Percentiles rank a stretch among this genome's conserved stretches.
phyloP scores from a whole-genome alignment of 2,888 invertebrate species.

The Hymenopus coronatus region DNA sequence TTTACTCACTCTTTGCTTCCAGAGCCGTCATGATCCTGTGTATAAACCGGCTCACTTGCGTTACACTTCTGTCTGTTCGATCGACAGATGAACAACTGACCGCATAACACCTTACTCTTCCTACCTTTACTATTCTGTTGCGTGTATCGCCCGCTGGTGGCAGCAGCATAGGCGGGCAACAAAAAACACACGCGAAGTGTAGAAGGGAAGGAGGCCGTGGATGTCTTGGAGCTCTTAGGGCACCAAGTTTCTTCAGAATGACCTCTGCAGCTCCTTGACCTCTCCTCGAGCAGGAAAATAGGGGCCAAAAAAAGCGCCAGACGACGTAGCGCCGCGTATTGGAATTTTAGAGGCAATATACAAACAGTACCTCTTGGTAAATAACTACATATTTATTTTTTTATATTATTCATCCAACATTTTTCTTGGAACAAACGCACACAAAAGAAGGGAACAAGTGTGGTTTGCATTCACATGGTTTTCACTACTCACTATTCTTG shows the following conservation, averaged over 20 bases:
- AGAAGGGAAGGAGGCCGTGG: neutral
- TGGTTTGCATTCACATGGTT: too few relatives aligned
- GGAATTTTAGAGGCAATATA: too few relatives aligned
- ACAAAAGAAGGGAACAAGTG: too few relatives aligned
- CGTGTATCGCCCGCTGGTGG: neutral
- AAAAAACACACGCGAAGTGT: neutral
- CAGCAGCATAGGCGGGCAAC: neutral
- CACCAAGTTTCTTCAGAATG: neutral
- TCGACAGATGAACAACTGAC: neutral
- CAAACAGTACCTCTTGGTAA: too few relatives aligned
- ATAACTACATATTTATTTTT: too few relatives aligned
- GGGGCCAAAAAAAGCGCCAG: neutral
- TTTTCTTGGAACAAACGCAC: too few relatives aligned
- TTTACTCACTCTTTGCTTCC: too few relatives aligned
- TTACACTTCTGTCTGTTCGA: neutral
- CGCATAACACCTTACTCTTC: neutral
- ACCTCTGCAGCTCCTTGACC: neutral
- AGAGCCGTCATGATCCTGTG: neutral
- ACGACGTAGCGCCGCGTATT: neutral
- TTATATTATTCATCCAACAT: too few relatives aligned
- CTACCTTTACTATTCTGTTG: neutral
- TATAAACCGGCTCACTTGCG: neutral
- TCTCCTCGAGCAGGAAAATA: neutral
- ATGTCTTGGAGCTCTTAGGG: neutral
- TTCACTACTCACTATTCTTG: too few relatives aligned